Evolutionary conservation across 92 coral and sea anemone species (phyloP).

Genomic region (Hydrozoanthus gracilis): DNA sequence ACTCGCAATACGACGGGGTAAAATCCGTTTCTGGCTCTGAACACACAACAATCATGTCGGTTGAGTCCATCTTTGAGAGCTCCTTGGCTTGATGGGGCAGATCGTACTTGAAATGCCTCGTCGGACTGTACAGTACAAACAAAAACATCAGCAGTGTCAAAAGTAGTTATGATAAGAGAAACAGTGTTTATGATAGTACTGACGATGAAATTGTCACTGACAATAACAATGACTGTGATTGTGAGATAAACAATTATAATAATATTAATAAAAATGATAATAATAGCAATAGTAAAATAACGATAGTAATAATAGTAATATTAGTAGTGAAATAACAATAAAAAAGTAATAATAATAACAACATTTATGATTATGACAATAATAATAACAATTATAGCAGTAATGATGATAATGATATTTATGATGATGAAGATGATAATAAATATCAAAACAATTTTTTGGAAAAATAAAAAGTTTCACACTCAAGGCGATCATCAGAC

Average conservation of each 20-base stretch:
- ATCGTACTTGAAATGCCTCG: constrained; percentile 9
- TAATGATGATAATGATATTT: too few species aligned
- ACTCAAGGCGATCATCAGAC: too few species aligned
- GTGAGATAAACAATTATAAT: not conserved
- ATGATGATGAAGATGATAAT: too few species aligned
- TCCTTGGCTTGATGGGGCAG: constrained; percentile 17
- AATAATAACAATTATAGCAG: too few species aligned
- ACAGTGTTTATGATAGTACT: not conserved
- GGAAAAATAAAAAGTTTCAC: too few species aligned
- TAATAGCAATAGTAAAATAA: not conserved
- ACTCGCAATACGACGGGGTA: constrained; percentile 32
- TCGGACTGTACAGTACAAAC: not conserved
- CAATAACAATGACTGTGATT: not conserved
- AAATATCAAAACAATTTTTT: too few species aligned
- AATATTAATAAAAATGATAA: not conserved
- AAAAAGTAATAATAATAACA: too few species aligned
- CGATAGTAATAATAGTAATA: too few species aligned
- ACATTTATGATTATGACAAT: too few species aligned
- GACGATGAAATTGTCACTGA: not conserved
- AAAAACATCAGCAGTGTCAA: not conserved
- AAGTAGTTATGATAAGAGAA: not conserved
- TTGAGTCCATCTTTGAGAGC: constrained; percentile 20
- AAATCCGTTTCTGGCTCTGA: constrained; percentile 22
- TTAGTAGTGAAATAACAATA: too few species aligned
- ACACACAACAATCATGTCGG: constrained; percentile 5